These are phyloP conservation scores for Fukomys damarensis DNA, from an alignment of 2,113 vertebrate genomes.

Conservation along the genomic window DNA sequence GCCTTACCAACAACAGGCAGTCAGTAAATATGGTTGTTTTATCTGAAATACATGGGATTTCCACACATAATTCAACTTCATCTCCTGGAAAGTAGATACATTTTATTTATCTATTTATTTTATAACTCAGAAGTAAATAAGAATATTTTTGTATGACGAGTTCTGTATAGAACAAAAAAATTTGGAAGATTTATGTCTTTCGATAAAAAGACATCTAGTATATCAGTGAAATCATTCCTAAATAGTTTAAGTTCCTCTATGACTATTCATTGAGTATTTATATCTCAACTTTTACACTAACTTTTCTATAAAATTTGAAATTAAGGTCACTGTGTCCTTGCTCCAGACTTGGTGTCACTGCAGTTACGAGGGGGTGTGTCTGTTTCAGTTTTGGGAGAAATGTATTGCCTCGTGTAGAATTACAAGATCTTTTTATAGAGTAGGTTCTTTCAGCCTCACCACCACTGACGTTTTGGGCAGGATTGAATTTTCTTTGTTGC, in stretches of 20 bases:
- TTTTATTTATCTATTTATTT: too few relatives aligned
- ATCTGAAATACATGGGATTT: neutral
- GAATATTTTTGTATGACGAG: conserved; percentile 22
- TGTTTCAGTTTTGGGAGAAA: neutral
- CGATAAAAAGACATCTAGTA: neutral
- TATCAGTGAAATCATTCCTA: neutral
- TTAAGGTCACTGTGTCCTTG: neutral
- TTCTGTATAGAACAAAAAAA: neutral
- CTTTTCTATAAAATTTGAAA: conserved; percentile 30
- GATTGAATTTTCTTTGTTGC: neutral
- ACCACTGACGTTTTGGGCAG: neutral
- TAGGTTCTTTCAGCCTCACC: neutral
- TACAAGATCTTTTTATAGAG: neutral
- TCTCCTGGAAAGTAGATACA: neutral
- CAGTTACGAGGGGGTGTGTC: neutral
- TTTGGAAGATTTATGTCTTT: neutral
- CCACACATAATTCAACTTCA: neutral
- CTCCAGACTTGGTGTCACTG: neutral
- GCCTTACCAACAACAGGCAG: neutral
- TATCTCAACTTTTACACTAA: conserved; percentile 7
- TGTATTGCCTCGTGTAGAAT: neutral
- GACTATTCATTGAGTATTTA: conserved; percentile 5
- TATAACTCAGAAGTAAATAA: conserved; percentile 11
- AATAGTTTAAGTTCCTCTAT: neutral
- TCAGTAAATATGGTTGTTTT: neutral